phyloP scores from a whole-genome alignment of 37 sponge, comb jelly and placozoan species.

The Crambe crambe region DNA sequence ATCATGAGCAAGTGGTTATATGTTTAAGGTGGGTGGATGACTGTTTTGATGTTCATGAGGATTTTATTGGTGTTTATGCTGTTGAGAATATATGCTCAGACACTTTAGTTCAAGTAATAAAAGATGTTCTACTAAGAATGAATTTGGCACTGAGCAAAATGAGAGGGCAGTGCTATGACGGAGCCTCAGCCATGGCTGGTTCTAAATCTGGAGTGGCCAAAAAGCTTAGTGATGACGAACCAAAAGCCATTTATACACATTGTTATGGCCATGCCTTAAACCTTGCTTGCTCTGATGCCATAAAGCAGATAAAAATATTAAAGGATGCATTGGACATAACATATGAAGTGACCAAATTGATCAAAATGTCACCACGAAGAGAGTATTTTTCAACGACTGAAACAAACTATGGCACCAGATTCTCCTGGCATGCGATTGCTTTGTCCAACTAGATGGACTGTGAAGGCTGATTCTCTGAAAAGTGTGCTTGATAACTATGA shows the following conservation, averaged over 20 bases:
- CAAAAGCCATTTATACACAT: no score
- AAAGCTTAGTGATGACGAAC: background rate
- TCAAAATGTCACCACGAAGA: background rate
- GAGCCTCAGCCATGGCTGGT: no score
- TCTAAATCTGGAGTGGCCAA: no score
- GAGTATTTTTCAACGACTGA: no score
- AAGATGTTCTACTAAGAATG: constrained; percentile 34
- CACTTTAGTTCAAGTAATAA: constrained; percentile 43
- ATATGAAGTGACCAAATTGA: background rate
- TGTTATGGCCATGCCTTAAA: no score
- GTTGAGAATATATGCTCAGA: constrained; percentile 45
- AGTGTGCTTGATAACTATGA: background rate
- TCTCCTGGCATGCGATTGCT: background rate
- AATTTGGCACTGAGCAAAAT: constrained; percentile 27
- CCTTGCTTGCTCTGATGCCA: background rate
- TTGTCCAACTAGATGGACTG: background rate
- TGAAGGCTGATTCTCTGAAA: background rate
- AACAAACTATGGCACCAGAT: no score
- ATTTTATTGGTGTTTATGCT: constrained; percentile 67
- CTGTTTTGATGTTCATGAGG: constrained; percentile 56
- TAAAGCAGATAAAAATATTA: background rate
- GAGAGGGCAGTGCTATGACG: no score
- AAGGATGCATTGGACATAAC: background rate
- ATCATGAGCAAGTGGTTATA: constrained; percentile 33
- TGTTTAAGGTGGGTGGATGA: constrained; percentile 49